A percentile compares a stretch with the other conserved stretches of the same genome.
Conservation (phyloP, 1,140 invertebrate species). For the Conus ventricosus region DNA sequence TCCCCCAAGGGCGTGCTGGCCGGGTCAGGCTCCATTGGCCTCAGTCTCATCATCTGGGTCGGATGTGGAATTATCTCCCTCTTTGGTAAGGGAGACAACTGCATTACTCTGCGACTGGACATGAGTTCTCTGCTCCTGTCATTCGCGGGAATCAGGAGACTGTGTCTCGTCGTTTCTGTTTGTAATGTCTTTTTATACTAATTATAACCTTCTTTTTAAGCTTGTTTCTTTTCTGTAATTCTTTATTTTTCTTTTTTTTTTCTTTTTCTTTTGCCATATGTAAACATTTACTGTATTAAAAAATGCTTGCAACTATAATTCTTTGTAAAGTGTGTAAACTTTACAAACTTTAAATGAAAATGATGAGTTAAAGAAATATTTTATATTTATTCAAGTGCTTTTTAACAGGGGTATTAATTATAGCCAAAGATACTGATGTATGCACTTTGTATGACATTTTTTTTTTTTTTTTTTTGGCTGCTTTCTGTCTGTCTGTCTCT, state of each 20-base stretch:
- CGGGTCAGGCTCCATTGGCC: constrained; percentile 87
- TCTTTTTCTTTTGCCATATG: not conserved
- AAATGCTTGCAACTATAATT: no score
- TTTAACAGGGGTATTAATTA: no score
- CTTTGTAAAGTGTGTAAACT: no score
- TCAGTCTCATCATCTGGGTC: constrained; percentile 88
- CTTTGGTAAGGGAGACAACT: constrained; percentile 60
- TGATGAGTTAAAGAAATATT: no score
- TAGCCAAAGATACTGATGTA: no score
- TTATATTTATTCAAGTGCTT: no score
- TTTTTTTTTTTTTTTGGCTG: not conserved
- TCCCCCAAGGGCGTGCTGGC: constrained; percentile 92
- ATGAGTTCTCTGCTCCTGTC: constrained; percentile 27
- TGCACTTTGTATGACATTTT: not conserved
- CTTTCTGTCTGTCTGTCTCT: not conserved
- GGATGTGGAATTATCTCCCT: constrained; percentile 67
- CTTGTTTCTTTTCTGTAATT: not conserved
- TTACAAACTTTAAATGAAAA: no score
- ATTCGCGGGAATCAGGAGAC: not conserved
- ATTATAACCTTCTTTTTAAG: not conserved
- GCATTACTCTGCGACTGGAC: not conserved
- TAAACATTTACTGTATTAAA: not conserved
- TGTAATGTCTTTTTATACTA: not conserved
- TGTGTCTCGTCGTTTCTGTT: constrained; percentile 8
- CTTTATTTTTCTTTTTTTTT: not conserved